Base-by-base conservation (phyloP, 1,140 invertebrate genomes). In the Lordiphosa clarofinis region DNA sequence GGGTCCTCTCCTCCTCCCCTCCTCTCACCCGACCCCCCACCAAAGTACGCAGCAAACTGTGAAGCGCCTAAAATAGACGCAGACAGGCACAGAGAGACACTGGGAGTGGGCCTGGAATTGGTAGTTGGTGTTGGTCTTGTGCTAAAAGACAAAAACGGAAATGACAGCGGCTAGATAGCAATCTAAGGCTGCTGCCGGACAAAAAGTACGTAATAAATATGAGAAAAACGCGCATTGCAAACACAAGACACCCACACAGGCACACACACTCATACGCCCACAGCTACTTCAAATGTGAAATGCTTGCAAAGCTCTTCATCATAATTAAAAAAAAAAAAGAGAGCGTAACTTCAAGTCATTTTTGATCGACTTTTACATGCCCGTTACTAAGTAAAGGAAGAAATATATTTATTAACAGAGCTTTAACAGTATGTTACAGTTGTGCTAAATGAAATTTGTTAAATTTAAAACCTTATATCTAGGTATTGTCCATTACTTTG, bases 111-210 rank as follows among this genome's bases (percentile, higher is more conserved):
- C 42, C 37, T 36, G 36, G 42, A 56, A 47, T 52, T 70, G 52
- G 39, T 42, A 62, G 37, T 33, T 42, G 12, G 28, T 37, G 40
- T 46, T 58, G 33, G 38, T 66, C 38, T 67, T 67, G 55, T 58
- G 64, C 58, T 67, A 59, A 49, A 68, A 59, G 64, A 50, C 66
- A 69, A 69, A 70, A 66, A 71, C 70, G 56, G 59, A 76, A 68
- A 65, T 76, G 68, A 69, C 59, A 60, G 64, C 49, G 66, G 65
- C 66, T 38, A 47, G 65, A 69, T 69, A 69, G 65, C 19, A 60
- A 69, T 69, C 64, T 68, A 43, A 54, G 35, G 48, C 50, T 55
- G 40, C 57, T 47, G 38, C 46, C 35, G 46, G 53, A 60, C 56
- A 71, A 62, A 62, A 62, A 35, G 59, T 43, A 59, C 46, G 54